These are phyloP conservation scores for Drosophila murphyi DNA, from an alignment of 1,140 invertebrate genomes.

Conservation along the genomic window DNA sequence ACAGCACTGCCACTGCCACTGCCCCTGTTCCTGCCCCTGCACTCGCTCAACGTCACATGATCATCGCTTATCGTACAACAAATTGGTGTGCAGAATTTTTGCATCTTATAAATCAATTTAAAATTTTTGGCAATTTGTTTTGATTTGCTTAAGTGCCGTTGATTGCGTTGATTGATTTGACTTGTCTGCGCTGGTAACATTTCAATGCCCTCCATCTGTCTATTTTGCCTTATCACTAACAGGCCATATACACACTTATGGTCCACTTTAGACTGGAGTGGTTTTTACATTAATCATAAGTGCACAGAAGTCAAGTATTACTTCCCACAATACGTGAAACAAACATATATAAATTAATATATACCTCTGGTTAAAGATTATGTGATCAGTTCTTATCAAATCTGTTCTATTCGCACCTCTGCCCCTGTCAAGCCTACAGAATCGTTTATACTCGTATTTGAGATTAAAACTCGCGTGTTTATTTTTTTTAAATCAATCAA, in stretches of 20 bases:
- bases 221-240: constrained; percentile 53
- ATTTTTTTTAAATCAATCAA: constrained; percentile 62
- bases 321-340: constrained; percentile 12
- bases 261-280: constrained; percentile 40
- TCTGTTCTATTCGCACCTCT: constrained; percentile 57
- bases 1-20: neutral
- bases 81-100: constrained; percentile 36
- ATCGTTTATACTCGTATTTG: constrained; percentile 27
- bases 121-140: constrained; percentile 66
- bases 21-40: neutral
- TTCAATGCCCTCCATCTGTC: constrained; percentile 46
- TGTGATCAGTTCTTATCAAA: constrained; percentile 59
- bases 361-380: constrained; percentile 41
- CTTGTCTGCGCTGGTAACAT: constrained; percentile 61
- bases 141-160: constrained; percentile 72
- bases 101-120: constrained; percentile 35
- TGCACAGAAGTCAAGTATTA: constrained; percentile 13
- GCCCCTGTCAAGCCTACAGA: constrained; percentile 51
- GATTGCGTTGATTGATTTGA: constrained; percentile 78
- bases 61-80: constrained; percentile 41
- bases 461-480: constrained; percentile 69
- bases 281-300: constrained; percentile 52
- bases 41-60: constrained; percentile 29
- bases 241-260: constrained; percentile 14
- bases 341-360: constrained; percentile 14